phyloP scores from a whole-genome alignment of 2,888 invertebrate species.

The Entomobrya proxima region DNA sequence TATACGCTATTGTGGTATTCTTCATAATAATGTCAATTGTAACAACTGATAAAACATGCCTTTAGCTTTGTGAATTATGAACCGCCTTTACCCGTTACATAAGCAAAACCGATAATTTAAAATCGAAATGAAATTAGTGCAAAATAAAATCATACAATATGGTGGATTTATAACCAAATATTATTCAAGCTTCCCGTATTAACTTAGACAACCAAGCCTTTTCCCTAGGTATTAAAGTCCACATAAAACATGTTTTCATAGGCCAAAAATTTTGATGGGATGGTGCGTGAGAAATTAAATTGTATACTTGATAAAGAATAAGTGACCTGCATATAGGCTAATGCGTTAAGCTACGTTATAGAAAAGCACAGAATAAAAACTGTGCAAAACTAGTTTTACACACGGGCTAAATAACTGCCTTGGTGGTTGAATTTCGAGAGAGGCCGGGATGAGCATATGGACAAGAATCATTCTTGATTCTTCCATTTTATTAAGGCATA shows the following conservation, averaged over 20 bases:
- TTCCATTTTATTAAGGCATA: background rate
- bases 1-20: background rate
- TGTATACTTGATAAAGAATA: background rate
- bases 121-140: background rate
- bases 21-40: background rate
- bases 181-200: background rate
- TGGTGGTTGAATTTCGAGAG: background rate
- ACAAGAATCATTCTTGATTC: background rate
- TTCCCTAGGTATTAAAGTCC: background rate
- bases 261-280: background rate
- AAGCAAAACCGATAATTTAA: background rate
- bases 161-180: background rate
- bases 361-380: too few relatives aligned
- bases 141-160: background rate
- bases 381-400: background rate
- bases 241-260: background rate
- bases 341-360: too few relatives aligned
- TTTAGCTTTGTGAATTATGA: background rate
- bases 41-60: background rate
- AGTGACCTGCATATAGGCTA: background rate
- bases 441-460: background rate
- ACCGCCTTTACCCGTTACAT: background rate
- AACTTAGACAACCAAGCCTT: background rate
- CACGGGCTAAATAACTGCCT: background rate
- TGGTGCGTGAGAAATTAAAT: background rate